phyloP scores from a whole-genome alignment of 2,113 vertebrate genomes.

The Tenebrosternarchus preto region DNA sequence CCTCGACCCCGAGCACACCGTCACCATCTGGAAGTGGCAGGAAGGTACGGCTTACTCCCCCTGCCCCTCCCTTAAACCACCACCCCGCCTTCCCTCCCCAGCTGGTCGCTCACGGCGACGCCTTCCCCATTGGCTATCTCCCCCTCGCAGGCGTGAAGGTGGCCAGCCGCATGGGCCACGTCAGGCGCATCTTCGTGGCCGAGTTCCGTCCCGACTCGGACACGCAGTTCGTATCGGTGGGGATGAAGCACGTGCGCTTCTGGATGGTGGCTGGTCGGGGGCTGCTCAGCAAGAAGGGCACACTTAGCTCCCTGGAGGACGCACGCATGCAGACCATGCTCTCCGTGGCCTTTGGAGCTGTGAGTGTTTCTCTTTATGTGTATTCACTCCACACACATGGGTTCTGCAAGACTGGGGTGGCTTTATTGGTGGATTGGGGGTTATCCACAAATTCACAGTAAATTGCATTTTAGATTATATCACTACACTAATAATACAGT shows the following conservation, averaged over 20 bases:
- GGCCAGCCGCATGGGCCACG: slow-evolving; percentile 88
- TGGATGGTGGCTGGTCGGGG: slow-evolving; percentile 94
- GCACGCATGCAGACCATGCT: slow-evolving; percentile 98
- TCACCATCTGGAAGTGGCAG: slow-evolving; percentile 88
- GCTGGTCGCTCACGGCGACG: not conserved
- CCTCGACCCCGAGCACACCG: slow-evolving; percentile 88
- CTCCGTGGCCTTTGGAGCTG: slow-evolving; percentile 95
- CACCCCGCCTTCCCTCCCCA: not conserved
- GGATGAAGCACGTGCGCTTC: slow-evolving; percentile 96
- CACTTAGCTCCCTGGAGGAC: slow-evolving; percentile 88
- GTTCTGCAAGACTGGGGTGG: no score
- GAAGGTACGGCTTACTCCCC: slow-evolving; percentile 85
- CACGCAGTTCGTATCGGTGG: slow-evolving; percentile 96
- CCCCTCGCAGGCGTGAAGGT: slow-evolving; percentile 87
- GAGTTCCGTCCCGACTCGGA: slow-evolving; percentile 98
- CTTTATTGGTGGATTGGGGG: not conserved
- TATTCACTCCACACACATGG: not conserved
- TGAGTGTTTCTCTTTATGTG: slow-evolving; percentile 72
- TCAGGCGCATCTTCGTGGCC: slow-evolving; percentile 94
- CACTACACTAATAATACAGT: not conserved
- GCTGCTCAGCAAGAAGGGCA: slow-evolving; percentile 93
- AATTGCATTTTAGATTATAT: not conserved
- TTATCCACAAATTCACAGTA: not conserved
- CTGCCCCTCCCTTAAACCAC: not conserved
- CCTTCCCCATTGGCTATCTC: slow-evolving; percentile 39